Percentiles rank a stretch among this genome's conserved stretches.
phyloP scores from a whole-genome alignment of 2,888 invertebrate species.

The Ormyrus nitidulus region DNA sequence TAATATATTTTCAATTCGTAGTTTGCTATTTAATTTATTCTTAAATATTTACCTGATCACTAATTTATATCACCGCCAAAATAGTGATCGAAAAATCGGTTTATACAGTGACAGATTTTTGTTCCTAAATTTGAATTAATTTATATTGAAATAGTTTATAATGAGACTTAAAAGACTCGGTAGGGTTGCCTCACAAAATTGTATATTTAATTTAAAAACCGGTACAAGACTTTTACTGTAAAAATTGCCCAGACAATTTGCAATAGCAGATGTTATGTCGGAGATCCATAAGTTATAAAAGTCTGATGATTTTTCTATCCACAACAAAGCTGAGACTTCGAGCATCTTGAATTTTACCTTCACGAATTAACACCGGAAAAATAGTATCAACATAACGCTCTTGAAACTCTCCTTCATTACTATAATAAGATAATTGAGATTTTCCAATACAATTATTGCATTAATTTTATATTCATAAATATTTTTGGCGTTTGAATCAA shows the following conservation, averaged over 20 bases:
- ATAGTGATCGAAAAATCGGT: slow-evolving; percentile 79
- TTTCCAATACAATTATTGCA: slow-evolving; percentile 67
- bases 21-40: not conserved
- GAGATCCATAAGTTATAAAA: slow-evolving; percentile 79
- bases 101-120: slow-evolving; percentile 77
- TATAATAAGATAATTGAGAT: slow-evolving; percentile 76
- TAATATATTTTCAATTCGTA: not conserved
- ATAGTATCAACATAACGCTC: slow-evolving; percentile 72
- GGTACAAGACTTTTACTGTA: slow-evolving; percentile 78
- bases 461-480: slow-evolving; percentile 59
- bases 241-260: slow-evolving; percentile 77
- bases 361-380: slow-evolving; percentile 73
- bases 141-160: no score
- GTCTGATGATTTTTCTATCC: slow-evolving; percentile 70
- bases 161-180: slow-evolving; percentile 82
- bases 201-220: slow-evolving; percentile 81
- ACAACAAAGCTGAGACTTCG: slow-evolving; percentile 71
- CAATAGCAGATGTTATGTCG: slow-evolving; percentile 76
- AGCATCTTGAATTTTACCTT: slow-evolving; percentile 66
- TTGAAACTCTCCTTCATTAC: slow-evolving; percentile 73
- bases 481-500: slow-evolving; percentile 35
- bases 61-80: slow-evolving; percentile 70
- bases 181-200: slow-evolving; percentile 81
- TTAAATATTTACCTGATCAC: slow-evolving; percentile 19
- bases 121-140: slow-evolving; percentile 69